Conservation (phyloP, 2,113 vertebrate genomes). For the Ornithorhynchus anatinus region DNA sequence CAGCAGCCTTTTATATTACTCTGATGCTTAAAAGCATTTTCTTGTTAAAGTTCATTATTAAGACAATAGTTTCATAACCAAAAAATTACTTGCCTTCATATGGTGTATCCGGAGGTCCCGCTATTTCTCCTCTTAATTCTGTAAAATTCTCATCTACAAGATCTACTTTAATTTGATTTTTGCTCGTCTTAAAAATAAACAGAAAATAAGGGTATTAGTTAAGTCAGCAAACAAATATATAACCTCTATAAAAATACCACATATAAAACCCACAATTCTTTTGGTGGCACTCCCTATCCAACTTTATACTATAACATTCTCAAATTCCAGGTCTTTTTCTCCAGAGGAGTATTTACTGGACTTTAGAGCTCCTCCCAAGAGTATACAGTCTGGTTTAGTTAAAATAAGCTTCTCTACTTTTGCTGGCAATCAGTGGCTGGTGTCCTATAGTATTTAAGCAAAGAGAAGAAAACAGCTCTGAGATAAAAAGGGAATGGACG, state of each 20-base stretch:
- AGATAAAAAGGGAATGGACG: no score
- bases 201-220: slow-evolving; percentile 71
- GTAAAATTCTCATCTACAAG: slow-evolving; percentile 99
- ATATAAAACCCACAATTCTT: slow-evolving; percentile 24
- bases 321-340: neutral
- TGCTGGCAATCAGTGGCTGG: neutral
- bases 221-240: slow-evolving; percentile 51
- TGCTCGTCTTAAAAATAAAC: slow-evolving; percentile 91
- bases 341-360: no score
- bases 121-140: slow-evolving; percentile 98
- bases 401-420: slow-evolving; percentile 14
- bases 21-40: no score
- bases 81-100: slow-evolving; percentile 91
- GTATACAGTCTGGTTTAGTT: slow-evolving; percentile 20
- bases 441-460: neutral
- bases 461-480: no score
- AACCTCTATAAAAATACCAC: neutral
- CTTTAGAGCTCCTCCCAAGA: slow-evolving; percentile 22
- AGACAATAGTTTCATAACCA: slow-evolving; percentile 59
- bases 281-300: slow-evolving; percentile 48
- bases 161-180: slow-evolving; percentile 99
- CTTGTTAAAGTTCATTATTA: no score
- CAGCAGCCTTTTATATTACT: no score
- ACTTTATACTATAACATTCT: neutral
- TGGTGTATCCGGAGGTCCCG: slow-evolving; percentile 97